phyloP scores from a whole-genome alignment of 2,113 vertebrate species.

The Halcyon senegalensis region DNA sequence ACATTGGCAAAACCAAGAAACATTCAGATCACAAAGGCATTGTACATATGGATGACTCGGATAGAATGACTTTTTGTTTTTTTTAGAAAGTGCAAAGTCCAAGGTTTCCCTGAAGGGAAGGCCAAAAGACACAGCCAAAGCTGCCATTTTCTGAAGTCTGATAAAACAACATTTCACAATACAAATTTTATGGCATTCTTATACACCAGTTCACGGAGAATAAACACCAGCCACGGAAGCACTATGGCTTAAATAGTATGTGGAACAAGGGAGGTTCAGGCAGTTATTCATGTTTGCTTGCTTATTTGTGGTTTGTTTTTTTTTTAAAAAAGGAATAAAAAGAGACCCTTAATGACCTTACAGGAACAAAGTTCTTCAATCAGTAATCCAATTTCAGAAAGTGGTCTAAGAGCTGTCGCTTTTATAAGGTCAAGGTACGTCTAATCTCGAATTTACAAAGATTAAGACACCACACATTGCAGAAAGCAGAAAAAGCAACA shows the following conservation, averaged over 20 bases:
- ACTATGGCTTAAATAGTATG: neutral
- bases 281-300: neutral
- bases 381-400: slow-evolving; percentile 6
- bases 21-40: slow-evolving; percentile 9
- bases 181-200: neutral
- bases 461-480: neutral
- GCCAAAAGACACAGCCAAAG: slow-evolving; percentile 4
- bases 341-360: neutral
- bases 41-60: neutral
- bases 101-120: neutral
- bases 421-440: neutral
- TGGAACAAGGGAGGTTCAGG: neutral
- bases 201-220: neutral
- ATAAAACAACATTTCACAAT: neutral
- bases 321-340: neutral
- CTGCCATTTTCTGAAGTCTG: slow-evolving; percentile 4
- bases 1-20: neutral
- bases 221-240: neutral
- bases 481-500: neutral
- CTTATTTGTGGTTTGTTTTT: neutral
- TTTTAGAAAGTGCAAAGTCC: neutral
- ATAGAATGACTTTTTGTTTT: neutral
- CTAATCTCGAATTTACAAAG: neutral
- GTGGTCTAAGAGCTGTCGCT: neutral
- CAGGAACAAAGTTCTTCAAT: neutral